A percentile compares a stretch with the other conserved stretches of the same genome.
phyloP scores from a whole-genome alignment of 1,140 invertebrate genomes.

The Hylaeus volcanicus region DNA sequence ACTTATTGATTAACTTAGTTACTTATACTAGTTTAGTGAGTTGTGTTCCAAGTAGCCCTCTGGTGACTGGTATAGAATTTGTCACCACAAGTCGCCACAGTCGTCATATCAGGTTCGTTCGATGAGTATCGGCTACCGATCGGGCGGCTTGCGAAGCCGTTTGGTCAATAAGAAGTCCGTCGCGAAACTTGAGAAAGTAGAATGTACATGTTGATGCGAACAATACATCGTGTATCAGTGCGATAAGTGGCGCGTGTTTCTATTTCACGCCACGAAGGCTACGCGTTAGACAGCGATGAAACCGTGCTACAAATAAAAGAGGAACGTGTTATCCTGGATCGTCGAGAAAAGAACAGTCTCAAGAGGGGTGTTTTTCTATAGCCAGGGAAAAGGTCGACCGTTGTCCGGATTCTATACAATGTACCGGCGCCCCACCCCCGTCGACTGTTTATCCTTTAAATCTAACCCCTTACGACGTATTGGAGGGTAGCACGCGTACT shows the following conservation, averaged over 20 bases:
- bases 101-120: slow-evolving; percentile 28
- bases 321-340: neutral
- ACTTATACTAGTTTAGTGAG: no score
- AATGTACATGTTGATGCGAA: slow-evolving; percentile 28
- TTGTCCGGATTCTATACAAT: slow-evolving; percentile 39
- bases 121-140: slow-evolving; percentile 44
- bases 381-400: slow-evolving; percentile 41
- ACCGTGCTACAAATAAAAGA: neutral
- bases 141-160: slow-evolving; percentile 39
- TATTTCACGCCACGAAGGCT: neutral
- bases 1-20: no score
- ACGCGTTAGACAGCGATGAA: neutral
- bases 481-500: slow-evolving; percentile 28
- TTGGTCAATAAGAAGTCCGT: slow-evolving; percentile 51
- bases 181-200: slow-evolving; percentile 18
- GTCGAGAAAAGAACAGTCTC: neutral
- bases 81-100: slow-evolving; percentile 4
- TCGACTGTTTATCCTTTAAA: slow-evolving; percentile 29
- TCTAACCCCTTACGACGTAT: slow-evolving; percentile 38
- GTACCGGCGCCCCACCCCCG: slow-evolving; percentile 55
- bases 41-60: neutral
- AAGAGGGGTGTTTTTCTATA: slow-evolving; percentile 1
- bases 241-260: neutral
- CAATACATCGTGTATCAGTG: slow-evolving; percentile 5
- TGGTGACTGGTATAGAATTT: neutral